Evolutionary conservation across 1,140 invertebrate genomes (phyloP), one percentile per base, ranked within the genome.

Genomic region (Gryllus bimaculatus): DNA sequence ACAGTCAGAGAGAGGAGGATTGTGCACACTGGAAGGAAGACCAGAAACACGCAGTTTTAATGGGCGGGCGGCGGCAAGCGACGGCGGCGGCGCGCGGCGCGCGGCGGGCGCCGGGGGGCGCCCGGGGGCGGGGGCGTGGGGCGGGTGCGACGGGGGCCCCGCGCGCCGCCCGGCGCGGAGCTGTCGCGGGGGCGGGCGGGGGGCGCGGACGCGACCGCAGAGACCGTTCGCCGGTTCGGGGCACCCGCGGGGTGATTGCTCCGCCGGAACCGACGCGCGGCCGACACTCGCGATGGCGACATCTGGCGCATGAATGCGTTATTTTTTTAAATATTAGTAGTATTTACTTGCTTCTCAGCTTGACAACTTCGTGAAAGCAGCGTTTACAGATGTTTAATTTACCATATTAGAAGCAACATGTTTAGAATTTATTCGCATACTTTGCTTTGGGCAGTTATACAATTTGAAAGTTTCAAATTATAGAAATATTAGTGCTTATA

Each of bases 1-100:
- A 96, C 94, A 86, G 94, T 95, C 85, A 96, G 89, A 84, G 94
- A 95, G 85, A 96, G 91, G 83, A 96, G 91, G 87, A 96, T 95
- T 84, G 94, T 95, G 82, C n/a, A 95, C 93, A 85, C 93, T 93
- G 94, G 88, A 82, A 86, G 85, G 85, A 82, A 83, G 83, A 84
- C 76, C 76, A n/a, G 75, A 39, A 75, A 75, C 75, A 66, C 54
- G 54, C 54, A 13, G 10, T 13, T 66, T 66, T 66, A 13, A 66
- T 15, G 54, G 54, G 54, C 54, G 54, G 54, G 54, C 54, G 54
- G 54, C 18, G 10, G 10, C 10, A 66, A 8, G 54, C 10, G 54
- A 18, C 54, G 54, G 18, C 54, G 18, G 54, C 54, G 54, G 54
- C 10, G 54, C 10, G 54, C 54, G 54, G 54, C 10, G 10, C 2